These are phyloP conservation scores for Zaprionus kolodkinae DNA, from an alignment of 1,140 invertebrate genomes.

Conservation along the genomic window DNA sequence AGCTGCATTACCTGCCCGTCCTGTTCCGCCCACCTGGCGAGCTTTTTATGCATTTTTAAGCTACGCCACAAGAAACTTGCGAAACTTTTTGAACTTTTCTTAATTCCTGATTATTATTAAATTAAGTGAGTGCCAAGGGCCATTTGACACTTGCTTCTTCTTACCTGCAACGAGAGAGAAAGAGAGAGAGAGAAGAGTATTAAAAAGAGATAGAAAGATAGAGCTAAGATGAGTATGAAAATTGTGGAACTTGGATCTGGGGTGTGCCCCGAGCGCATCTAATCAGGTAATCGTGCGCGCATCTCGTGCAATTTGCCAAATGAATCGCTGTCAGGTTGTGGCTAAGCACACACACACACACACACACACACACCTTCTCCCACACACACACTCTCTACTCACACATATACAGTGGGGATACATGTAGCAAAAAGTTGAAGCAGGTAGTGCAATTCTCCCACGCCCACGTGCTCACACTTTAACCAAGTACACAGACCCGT, in stretches of 20 bases:
- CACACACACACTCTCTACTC: not conserved
- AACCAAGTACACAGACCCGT: not conserved
- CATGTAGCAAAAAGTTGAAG: constrained; percentile 8
- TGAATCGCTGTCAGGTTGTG: constrained; percentile 22
- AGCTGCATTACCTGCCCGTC: constrained; percentile 33
- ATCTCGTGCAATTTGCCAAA: constrained; percentile 40
- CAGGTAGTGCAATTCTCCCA: constrained; percentile 23
- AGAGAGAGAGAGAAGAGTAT: not conserved
- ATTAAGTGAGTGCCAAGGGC: constrained; percentile 56
- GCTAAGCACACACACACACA: constrained; percentile 6
- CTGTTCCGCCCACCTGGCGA: constrained; percentile 20
- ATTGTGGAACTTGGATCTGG: not conserved
- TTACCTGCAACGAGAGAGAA: constrained; percentile 29
- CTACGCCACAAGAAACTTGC: constrained; percentile 10
- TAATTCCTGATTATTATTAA: constrained; percentile 64
- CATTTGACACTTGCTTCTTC: constrained; percentile 16
- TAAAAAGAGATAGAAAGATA: not conserved
- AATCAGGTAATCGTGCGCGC: constrained; percentile 40
- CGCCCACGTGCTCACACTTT: constrained; percentile 15
- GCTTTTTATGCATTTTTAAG: constrained; percentile 59
- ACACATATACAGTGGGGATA: constrained; percentile 1
- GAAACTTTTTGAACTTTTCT: constrained; percentile 20
- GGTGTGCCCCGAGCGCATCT: constrained; percentile 18
- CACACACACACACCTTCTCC: not conserved
- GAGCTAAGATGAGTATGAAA: not conserved